Conservation (phyloP, 2,888 invertebrate species). For the Clivina fossor region DNA sequence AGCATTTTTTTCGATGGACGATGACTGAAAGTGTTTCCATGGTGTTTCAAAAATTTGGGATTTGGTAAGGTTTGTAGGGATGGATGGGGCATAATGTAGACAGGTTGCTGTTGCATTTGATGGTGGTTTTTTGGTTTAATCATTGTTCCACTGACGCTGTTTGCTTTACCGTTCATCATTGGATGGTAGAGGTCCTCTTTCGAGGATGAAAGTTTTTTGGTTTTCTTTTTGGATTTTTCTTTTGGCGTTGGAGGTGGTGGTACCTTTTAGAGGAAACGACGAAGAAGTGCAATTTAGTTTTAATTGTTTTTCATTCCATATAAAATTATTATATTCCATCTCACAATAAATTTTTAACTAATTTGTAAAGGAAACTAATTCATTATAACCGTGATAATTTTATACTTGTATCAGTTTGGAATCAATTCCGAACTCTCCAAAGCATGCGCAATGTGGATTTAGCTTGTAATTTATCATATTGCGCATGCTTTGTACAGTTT, state of each 20-base stretch:
- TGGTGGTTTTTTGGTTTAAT: slow-evolving; percentile 50
- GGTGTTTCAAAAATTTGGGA: slow-evolving; percentile 54
- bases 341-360: too few species aligned
- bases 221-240: slow-evolving; percentile 65
- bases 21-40: slow-evolving; percentile 57
- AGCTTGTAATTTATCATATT: too few species aligned
- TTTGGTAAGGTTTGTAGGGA: slow-evolving; percentile 51
- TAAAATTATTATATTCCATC: too few species aligned
- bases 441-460: too few species aligned
- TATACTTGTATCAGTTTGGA: too few species aligned
- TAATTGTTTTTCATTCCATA: background rate
- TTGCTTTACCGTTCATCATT: slow-evolving; percentile 57
- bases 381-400: too few species aligned
- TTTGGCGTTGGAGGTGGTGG: slow-evolving; percentile 80
- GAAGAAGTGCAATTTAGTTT: background rate
- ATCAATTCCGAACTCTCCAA: too few species aligned
- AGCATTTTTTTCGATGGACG: slow-evolving; percentile 58
- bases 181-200: slow-evolving; percentile 62
- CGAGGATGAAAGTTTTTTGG: too few species aligned
- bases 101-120: slow-evolving; percentile 47
- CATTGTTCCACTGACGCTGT: slow-evolving; percentile 52
- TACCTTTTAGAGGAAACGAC: too few species aligned
- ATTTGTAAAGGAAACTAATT: too few species aligned
- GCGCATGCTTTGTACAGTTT: too few species aligned
- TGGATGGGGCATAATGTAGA: slow-evolving; percentile 51